Evolutionary conservation across 2,797 vertebrate genomes (phyloP).

Genomic region (Halcyon badia): DNA sequence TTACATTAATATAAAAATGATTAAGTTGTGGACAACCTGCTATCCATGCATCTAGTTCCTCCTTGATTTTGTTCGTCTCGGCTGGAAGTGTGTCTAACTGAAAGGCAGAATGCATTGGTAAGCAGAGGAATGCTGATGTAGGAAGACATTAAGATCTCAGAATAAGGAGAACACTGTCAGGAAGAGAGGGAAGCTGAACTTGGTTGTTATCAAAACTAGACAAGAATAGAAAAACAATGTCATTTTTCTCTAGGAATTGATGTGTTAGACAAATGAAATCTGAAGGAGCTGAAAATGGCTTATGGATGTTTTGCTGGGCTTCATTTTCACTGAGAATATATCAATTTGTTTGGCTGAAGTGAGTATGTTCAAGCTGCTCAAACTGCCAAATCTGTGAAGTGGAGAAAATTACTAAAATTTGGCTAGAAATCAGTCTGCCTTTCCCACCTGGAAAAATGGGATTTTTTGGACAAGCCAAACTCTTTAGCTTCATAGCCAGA

Average conservation of each 20-base stretch:
- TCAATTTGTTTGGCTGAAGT: constrained; percentile 1
- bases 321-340: not conserved
- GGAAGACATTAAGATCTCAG: not conserved
- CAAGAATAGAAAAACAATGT: not conserved
- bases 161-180: not conserved
- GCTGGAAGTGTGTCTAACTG: not conserved
- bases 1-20: not conserved
- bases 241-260: not conserved
- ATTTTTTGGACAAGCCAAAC: not conserved
- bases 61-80: constrained; percentile 1
- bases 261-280: not conserved
- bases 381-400: not conserved
- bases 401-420: constrained; percentile 11
- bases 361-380: not conserved
- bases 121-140: not conserved
- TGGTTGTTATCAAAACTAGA: not conserved
- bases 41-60: not conserved
- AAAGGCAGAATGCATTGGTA: not conserved
- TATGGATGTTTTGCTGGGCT: not conserved
- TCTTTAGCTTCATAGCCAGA: not conserved
- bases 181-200: not conserved
- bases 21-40: not conserved
- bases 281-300: not conserved
- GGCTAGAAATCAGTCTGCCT: not conserved
- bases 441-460: not conserved